Base-by-base conservation (phyloP, 2,888 invertebrate genomes). In the Apamea epomidion region DNA sequence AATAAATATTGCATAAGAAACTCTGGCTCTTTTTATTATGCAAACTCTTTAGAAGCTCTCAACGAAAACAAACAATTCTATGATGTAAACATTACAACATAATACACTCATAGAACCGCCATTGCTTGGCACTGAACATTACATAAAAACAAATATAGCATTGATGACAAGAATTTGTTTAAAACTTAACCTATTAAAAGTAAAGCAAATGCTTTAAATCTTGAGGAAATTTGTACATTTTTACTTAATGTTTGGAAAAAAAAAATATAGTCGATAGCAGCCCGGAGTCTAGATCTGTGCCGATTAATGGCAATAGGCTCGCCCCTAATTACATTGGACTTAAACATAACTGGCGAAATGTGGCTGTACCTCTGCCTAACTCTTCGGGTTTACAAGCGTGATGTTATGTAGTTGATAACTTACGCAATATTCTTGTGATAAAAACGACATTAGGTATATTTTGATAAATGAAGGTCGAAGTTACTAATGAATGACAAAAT, bases 21-120 rank as follows among this genome's bases (percentile, higher is more conserved):
- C 4, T 69, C 4, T 7, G 25, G 2, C 60, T 69, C 16, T 68
- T 76, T 71, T 48, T 45, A 64, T 54, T 81, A 70, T n/a, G 74
- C 67, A 76, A 79, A 79, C 48, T 68, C 29, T 42, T 81, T 64
- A 67, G 75, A 70, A 60, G 42, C 45, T 78, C 64, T 48, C 67
- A 74, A 68, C 48, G 1, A 84, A 87, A 87, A 85, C 82, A 87
- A 87, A 87, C 74, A 87, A 80, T 54, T 48, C 32, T 62, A 62
- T 83, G 74, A 75, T 82, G 74, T 76, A 82, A 87, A 85, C 37
- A 87, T 85, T 86, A 78, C 85, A 68, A 80, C 32, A 81, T 74
- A n/a, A 48, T 48, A 76, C 58, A 45, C 64, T 51, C 48, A 7
- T 74, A 64, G 70, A 83, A 68, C 67, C 4, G 18, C 45, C 45